phyloP scores from a whole-genome alignment of 2,113 vertebrate genomes.

The Muntiacus muntjak region DNA sequence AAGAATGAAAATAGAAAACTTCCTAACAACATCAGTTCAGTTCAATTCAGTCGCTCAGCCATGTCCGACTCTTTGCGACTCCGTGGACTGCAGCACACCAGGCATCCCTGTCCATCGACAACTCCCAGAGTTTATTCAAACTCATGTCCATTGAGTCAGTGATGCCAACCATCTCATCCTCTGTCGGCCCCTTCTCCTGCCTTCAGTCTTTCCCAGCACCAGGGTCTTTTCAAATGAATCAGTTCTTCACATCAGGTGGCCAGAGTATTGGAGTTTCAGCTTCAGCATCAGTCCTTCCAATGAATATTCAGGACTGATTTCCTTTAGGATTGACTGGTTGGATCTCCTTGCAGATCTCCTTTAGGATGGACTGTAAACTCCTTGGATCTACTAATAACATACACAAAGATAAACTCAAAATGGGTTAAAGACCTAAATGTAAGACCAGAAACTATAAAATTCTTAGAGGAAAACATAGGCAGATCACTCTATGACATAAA shows the following conservation, averaged over 20 bases:
- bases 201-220: not conserved
- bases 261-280: not conserved
- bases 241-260: not conserved
- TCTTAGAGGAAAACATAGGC: not conserved
- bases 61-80: fast-evolving
- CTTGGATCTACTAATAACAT: not conserved
- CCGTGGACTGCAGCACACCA: not conserved
- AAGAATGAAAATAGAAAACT: not conserved
- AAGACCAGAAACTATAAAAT: not conserved
- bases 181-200: not conserved
- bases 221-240: not conserved
- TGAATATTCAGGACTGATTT: not conserved
- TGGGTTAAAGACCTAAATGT: not conserved
- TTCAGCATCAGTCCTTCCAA: not conserved
- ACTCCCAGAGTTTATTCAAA: fast-evolving
- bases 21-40: not conserved
- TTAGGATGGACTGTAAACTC: not conserved
- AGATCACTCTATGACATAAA: not conserved
- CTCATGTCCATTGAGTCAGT: fast-evolving
- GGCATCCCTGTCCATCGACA: not conserved
- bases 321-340: not conserved
- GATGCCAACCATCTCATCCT: not conserved
- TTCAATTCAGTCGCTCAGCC: not conserved
- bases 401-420: not conserved
- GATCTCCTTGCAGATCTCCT: not conserved